A percentile compares a stretch with the other conserved stretches of the same genome.
These are phyloP conservation scores for Nephrocerus scutellatus DNA, from an alignment of 2,888 invertebrate species.

Conservation along the genomic window DNA sequence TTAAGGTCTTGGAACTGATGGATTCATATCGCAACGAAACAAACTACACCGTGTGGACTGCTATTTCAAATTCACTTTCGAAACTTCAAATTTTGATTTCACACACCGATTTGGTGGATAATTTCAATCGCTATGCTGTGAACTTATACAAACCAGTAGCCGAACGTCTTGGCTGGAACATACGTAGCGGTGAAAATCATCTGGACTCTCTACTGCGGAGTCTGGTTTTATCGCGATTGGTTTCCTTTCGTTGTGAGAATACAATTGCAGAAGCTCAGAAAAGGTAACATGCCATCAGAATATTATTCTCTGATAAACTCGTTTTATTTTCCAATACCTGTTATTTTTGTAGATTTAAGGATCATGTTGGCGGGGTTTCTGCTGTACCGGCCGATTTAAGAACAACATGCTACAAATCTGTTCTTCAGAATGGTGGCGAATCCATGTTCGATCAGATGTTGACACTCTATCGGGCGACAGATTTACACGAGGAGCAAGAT, in stretches of 20 bases:
- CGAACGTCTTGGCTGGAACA: conserved; percentile 77
- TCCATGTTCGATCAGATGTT: conserved; percentile 70
- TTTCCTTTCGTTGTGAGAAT: conserved; percentile 70
- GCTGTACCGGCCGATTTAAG: conserved; percentile 78
- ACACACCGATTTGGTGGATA: conserved; percentile 67
- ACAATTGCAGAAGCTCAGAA: conserved; percentile 68
- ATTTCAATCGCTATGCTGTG: conserved; percentile 68
- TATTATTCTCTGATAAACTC: not conserved
- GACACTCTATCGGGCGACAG: conserved; percentile 71
- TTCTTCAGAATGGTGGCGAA: conserved; percentile 63
- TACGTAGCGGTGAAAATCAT: conserved; percentile 74
- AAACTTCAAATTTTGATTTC: conserved; percentile 70
- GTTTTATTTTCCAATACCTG: not conserved
- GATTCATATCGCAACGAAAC: conserved; percentile 77
- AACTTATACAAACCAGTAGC: conserved; percentile 67
- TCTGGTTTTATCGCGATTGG: conserved; percentile 74
- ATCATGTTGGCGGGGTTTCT: conserved; percentile 57
- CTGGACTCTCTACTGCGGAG: conserved; percentile 79
- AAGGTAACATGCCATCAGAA: conserved; percentile 25
- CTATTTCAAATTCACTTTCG: conserved; percentile 70
- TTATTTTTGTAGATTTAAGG: conserved; percentile 51
- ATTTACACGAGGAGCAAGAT: conserved; percentile 90
- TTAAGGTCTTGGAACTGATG: conserved; percentile 63
- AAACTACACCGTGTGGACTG: conserved; percentile 91
- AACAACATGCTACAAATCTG: conserved; percentile 79